These are phyloP conservation scores for Drosophila atripex DNA, from an alignment of 2,888 invertebrate genomes.

Conservation along the genomic window DNA sequence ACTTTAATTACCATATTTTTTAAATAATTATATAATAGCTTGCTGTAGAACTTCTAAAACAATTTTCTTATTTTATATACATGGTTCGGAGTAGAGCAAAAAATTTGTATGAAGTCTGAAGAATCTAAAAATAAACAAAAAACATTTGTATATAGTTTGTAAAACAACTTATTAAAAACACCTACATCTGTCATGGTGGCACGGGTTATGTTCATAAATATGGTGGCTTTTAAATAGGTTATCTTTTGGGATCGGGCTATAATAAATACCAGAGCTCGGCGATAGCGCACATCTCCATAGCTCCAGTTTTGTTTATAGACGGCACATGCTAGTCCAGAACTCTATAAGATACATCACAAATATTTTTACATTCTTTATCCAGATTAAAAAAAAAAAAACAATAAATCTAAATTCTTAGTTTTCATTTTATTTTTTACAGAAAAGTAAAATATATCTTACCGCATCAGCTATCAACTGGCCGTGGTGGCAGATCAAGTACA, in stretches of 20 bases:
- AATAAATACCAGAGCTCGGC: slow-evolving; percentile 69
- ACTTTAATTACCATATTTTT: not conserved
- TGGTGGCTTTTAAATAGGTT: slow-evolving; percentile 69
- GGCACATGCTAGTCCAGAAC: slow-evolving; percentile 57
- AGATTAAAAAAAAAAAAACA: too few relatives aligned
- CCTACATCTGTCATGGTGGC: slow-evolving; percentile 75
- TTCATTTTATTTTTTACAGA: too few relatives aligned
- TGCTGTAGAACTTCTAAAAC: too few relatives aligned
- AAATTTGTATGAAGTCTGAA: slow-evolving; percentile 81
- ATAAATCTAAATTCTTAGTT: too few relatives aligned
- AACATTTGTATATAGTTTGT: not conserved
- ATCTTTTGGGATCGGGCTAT: slow-evolving; percentile 74
- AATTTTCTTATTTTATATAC: slow-evolving; percentile 57
- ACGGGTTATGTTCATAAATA: slow-evolving; percentile 70
- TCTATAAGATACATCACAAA: slow-evolving; percentile 45
- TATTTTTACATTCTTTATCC: too few relatives aligned
- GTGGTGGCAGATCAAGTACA: slow-evolving; percentile 77
- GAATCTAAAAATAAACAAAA: slow-evolving; percentile 61
- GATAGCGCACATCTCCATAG: slow-evolving; percentile 66
- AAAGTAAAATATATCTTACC: slow-evolving; percentile 58
- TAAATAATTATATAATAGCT: too few relatives aligned
- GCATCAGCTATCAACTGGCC: slow-evolving; percentile 74
- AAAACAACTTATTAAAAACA: not conserved
- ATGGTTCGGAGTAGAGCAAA: slow-evolving; percentile 80
- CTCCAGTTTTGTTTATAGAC: slow-evolving; percentile 78